Percentiles rank a stretch among this genome's conserved stretches.
phyloP scores from a whole-genome alignment of 35 echinoderm and acorn worm species.

The Patiria miniata region DNA sequence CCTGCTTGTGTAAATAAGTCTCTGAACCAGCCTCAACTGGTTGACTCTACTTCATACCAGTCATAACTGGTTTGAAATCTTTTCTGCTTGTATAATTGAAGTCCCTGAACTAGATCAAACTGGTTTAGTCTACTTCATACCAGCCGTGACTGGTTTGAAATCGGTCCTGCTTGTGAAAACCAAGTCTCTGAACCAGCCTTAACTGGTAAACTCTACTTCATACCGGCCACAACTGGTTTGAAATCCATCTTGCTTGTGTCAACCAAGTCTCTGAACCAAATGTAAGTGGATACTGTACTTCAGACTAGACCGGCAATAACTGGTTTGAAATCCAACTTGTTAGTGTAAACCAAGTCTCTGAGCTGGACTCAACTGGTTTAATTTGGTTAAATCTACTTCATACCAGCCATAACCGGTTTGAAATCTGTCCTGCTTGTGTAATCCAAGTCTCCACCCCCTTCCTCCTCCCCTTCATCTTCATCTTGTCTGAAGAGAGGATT shows the following conservation, averaged over 20 bases:
- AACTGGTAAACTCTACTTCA: not conserved
- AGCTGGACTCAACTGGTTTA: not conserved
- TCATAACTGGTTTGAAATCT: slow-evolving; percentile 36
- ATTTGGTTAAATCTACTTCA: slow-evolving; percentile 25
- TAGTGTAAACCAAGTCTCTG: not conserved
- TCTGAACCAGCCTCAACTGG: not conserved
- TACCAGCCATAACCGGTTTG: slow-evolving; percentile 73
- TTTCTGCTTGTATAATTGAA: no score
- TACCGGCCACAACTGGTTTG: not conserved
- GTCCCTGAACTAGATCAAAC: not conserved
- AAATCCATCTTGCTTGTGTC: not conserved
- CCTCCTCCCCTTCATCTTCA: slow-evolving; percentile 56
- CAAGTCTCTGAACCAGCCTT: no score
- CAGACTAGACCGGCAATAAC: not conserved
- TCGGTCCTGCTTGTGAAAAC: no score
- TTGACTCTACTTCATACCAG: slow-evolving; percentile 39
- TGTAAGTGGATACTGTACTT: not conserved
- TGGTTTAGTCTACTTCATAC: slow-evolving; percentile 17
- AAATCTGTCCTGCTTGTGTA: slow-evolving; percentile 88
- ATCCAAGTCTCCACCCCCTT: slow-evolving; percentile 79
- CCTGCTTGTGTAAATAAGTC: no score
- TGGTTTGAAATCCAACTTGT: not conserved
- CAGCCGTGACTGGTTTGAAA: slow-evolving; percentile 16
- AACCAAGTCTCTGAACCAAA: not conserved
- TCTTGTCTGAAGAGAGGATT: slow-evolving; percentile 81